A percentile compares a stretch with the other conserved stretches of the same genome.
phyloP scores from a whole-genome alignment of 2,888 invertebrate genomes.

The Rhodophaea formosa region DNA sequence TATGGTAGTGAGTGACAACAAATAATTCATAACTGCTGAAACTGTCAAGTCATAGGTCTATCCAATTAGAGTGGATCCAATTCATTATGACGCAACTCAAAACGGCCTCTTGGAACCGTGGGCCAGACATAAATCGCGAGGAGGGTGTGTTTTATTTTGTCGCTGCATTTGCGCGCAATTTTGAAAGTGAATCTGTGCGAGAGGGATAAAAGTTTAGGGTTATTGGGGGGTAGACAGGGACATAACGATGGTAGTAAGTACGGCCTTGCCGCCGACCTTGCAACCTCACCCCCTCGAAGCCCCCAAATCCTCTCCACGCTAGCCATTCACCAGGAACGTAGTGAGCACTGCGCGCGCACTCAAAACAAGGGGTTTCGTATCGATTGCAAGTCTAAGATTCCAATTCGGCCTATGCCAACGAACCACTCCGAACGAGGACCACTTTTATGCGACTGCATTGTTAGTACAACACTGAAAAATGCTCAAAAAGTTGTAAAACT shows the following conservation, averaged over 20 bases:
- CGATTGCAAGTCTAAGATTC: conserved; percentile 58
- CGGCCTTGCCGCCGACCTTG: conserved; percentile 73
- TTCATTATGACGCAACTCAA: conserved; percentile 30
- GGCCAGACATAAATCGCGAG: conserved; percentile 46
- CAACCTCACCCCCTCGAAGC: conserved; percentile 53
- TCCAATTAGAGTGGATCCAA: conserved; percentile 12
- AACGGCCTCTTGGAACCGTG: conserved; percentile 31
- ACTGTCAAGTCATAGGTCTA: neutral
- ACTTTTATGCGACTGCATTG: conserved; percentile 37
- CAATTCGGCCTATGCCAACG: conserved; percentile 46
- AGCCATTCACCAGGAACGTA: conserved; percentile 71
- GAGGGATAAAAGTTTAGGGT: conserved; percentile 35
- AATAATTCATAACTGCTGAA: neutral
- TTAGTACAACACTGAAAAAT: neutral
- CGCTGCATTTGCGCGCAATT: conserved; percentile 60
- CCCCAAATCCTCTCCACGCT: conserved; percentile 56
- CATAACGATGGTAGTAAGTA: conserved; percentile 57
- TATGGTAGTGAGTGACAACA: conserved; percentile 15
- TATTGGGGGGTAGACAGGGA: conserved; percentile 48
- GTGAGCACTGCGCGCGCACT: conserved; percentile 70
- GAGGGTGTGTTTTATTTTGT: conserved; percentile 57
- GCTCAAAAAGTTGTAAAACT: neutral
- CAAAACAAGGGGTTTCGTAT: conserved; percentile 55
- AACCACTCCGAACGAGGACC: conserved; percentile 36
- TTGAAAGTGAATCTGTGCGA: conserved; percentile 61